phyloP scores from a whole-genome alignment of 2,888 invertebrate genomes.

The Pherbina coryleti region DNA sequence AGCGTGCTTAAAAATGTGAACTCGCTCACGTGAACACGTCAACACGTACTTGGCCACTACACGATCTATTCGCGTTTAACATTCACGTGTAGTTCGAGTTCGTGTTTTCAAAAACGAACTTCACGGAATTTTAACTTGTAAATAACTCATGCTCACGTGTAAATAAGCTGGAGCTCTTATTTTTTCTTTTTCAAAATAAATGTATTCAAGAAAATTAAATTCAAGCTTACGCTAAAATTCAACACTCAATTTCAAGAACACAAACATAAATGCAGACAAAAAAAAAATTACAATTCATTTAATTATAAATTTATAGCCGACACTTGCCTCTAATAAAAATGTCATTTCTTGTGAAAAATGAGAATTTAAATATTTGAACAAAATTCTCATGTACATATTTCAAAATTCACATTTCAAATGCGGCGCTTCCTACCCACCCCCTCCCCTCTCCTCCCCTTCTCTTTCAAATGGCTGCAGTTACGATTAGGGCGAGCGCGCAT shows the following conservation, averaged over 20 bases:
- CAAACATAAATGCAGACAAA: not conserved
- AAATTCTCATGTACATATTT: constrained; percentile 11
- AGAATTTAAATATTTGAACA: constrained; percentile 29
- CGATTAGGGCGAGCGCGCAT: not conserved
- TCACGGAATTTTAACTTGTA: too few relatives aligned
- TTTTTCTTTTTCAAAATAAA: too few relatives aligned
- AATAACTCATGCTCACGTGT: too few relatives aligned
- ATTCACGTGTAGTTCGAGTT: too few relatives aligned
- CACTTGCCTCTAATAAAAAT: constrained; percentile 27
- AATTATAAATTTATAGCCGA: constrained; percentile 26
- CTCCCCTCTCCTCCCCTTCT: not conserved
- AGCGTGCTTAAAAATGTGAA: too few relatives aligned
- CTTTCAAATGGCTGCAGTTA: not conserved
- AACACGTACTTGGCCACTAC: too few relatives aligned
- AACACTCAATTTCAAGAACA: not conserved
- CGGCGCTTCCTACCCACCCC: not conserved
- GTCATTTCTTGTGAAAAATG: constrained; percentile 26
- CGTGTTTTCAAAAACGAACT: too few relatives aligned
- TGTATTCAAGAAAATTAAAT: too few relatives aligned
- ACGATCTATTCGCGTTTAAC: too few relatives aligned
- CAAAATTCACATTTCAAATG: not conserved
- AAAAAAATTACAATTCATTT: constrained; percentile 4
- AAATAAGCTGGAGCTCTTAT: too few relatives aligned
- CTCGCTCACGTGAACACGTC: too few relatives aligned
- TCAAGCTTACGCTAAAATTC: not conserved